Evolutionary conservation across 2,888 invertebrate genomes (phyloP), one percentile per base, ranked within the genome.

Genomic region (Allolobophora icterica): DNA sequence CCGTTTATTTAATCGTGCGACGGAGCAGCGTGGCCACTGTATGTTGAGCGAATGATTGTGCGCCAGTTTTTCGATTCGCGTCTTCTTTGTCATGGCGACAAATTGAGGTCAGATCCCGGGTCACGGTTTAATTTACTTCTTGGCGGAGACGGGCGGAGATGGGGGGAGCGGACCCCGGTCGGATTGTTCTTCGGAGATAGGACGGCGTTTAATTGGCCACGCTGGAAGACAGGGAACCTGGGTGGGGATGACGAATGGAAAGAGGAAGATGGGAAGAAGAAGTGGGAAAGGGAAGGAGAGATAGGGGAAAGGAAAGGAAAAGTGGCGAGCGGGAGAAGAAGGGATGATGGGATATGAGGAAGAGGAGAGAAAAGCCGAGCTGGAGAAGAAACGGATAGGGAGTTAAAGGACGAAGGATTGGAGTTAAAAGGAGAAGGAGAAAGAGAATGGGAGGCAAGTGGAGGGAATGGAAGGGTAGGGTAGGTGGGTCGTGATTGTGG

Each of bases 91-190:
- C 71, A n/a, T 71, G 33, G 38, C 87, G 87, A 38, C 87, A 87
- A 87, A 87, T 87, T 87, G 87, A 38, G 87, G 87, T 87, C 87
- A 87, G 87, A 87, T 30, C 87, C 87, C 30, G 87, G 35, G 87
- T 87, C 38, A 38, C 35, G 34, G 35, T 87, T 87, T 87, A 87
- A 87, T 87, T 87, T 87, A 87, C 35, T 87, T 87, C 87, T 21
- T 38, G 87, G 87, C 38, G 30, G 35, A 38, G 24, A 21, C 87
- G 87, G 34, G 84, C 15, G 4, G 13, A 8, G 8, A 35, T 35
- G 87, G 19, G 42, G 42, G 42, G 17, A 83, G 83, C n/a, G 21
- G 87, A 30, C 11, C 2, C 24, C 5, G 13, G 34, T 8, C 34
- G 87, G 87, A 35, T 87, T 38, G 34, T 38, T 87, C 87, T 34